phyloP scores from a whole-genome alignment of 2,888 invertebrate species.

The Synanthedon vespiformis region DNA sequence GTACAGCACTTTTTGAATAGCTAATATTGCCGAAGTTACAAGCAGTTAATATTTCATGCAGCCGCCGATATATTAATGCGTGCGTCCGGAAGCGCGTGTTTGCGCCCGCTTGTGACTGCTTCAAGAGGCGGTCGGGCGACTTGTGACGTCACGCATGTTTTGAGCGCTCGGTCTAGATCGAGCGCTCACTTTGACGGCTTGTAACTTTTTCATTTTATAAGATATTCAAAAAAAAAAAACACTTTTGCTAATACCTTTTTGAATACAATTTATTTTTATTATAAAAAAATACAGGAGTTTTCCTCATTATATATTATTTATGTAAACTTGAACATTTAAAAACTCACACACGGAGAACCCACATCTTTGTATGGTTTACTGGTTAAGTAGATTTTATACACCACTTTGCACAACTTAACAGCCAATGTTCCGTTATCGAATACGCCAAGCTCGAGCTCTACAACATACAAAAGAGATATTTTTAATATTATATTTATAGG shows the following conservation, averaged over 20 bases:
- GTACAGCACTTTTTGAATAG: background rate
- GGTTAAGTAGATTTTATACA: slow-evolving; percentile 62
- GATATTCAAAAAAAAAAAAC: too few species aligned
- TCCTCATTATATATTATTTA: too few species aligned
- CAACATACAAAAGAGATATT: slow-evolving; percentile 25
- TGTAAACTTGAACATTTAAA: slow-evolving; percentile 20
- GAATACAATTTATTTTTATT: too few species aligned
- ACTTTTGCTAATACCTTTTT: too few species aligned
- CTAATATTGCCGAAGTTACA: background rate
- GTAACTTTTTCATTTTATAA: too few species aligned
- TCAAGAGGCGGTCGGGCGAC: too few species aligned
- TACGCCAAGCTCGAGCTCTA: slow-evolving; percentile 28
- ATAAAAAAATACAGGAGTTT: too few species aligned
- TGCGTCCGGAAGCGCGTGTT: slow-evolving; percentile 16
- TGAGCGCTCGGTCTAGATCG: too few species aligned
- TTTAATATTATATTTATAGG: slow-evolving; percentile 27
- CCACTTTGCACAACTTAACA: slow-evolving; percentile 66
- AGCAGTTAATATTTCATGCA: background rate
- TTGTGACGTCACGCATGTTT: too few species aligned
- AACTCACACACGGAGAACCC: slow-evolving; percentile 63
- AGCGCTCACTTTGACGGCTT: too few species aligned
- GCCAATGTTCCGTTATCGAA: slow-evolving; percentile 38
- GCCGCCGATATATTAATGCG: too few species aligned
- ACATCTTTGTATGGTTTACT: slow-evolving; percentile 62
- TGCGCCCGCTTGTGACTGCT: too few species aligned